These are phyloP conservation scores for Parus major DNA, from an alignment of 2,113 vertebrate species.

Conservation along the genomic window DNA sequence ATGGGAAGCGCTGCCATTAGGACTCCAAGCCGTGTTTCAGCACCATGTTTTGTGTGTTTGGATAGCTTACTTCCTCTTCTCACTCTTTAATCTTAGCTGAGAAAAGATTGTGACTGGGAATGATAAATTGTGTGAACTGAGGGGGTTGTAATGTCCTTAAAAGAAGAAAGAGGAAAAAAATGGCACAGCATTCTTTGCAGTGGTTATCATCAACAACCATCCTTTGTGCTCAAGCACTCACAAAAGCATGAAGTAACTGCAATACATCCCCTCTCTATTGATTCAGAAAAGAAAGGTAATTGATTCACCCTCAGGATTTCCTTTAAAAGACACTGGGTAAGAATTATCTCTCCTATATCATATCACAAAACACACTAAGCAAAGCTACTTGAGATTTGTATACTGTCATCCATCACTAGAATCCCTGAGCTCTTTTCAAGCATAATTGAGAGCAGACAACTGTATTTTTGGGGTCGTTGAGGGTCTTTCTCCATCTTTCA, in stretches of 20 bases:
- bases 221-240: conserved; percentile 37
- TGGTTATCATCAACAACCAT: conserved; percentile 36
- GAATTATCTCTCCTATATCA: conserved; percentile 46
- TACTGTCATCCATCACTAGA: not conserved
- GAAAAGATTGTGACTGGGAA: conserved; percentile 16
- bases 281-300: conserved; percentile 54
- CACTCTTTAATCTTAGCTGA: conserved; percentile 25
- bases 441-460: not conserved
- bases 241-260: conserved; percentile 7
- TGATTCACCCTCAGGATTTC: conserved; percentile 55
- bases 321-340: conserved; percentile 42
- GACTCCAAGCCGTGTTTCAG: not conserved
- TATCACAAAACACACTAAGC: conserved; percentile 34
- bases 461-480: not conserved
- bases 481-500: not conserved
- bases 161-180: conserved; percentile 1
- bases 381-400: conserved; percentile 41
- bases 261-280: conserved; percentile 48
- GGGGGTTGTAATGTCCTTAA: conserved; percentile 17
- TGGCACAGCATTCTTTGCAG: not conserved
- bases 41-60: accelerated
- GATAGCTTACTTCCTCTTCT: not conserved
- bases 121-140: conserved; percentile 53
- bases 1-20: not conserved
- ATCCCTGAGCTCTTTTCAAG: not conserved